Percentiles rank a stretch among this genome's conserved stretches.
Conservation (phyloP, 2,113 vertebrate genomes). For the Carollia perspicillata region DNA sequence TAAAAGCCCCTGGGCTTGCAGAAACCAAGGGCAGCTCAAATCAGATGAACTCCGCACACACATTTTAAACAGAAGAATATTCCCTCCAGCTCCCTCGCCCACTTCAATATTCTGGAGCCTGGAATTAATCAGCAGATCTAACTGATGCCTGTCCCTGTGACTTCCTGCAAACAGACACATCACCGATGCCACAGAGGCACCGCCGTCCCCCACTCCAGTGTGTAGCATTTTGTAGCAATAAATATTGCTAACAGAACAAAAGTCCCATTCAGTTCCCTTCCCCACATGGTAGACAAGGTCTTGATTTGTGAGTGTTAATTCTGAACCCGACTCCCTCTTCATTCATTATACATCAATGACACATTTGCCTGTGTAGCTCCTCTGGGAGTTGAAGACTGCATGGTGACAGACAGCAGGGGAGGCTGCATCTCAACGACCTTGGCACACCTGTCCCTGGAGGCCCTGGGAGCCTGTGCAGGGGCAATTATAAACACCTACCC, state of each 20-base stretch:
- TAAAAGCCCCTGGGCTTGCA: not conserved
- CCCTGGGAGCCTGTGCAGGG: not conserved
- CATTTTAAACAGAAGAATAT: slow-evolving; percentile 19
- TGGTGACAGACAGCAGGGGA: not conserved
- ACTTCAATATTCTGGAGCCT: not conserved
- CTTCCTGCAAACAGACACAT: slow-evolving; percentile 1
- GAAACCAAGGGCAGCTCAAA: not conserved
- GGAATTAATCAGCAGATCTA: slow-evolving; percentile 45
- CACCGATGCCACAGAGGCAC: not conserved
- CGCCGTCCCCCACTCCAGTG: not conserved
- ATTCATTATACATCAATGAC: slow-evolving; percentile 65
- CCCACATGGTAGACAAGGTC: slow-evolving; percentile 8
- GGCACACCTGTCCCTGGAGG: not conserved
- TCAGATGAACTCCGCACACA: not conserved
- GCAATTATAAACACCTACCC: slow-evolving; percentile 50
- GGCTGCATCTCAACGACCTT: slow-evolving; percentile 29
- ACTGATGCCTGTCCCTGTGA: not conserved
- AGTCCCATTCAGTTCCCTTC: not conserved
- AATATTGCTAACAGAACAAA: slow-evolving; percentile 58
- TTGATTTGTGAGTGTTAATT: slow-evolving; percentile 56
- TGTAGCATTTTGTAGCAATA: slow-evolving; percentile 59
- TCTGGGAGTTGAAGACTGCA: not conserved
- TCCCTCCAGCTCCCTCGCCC: not conserved
- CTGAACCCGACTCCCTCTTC: not conserved
- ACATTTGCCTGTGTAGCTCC: slow-evolving; percentile 20